Percentiles rank a stretch among this genome's conserved stretches.
These are phyloP conservation scores for Neostethus bicornis DNA, from an alignment of 2,797 vertebrate species.

Conservation along the genomic window DNA sequence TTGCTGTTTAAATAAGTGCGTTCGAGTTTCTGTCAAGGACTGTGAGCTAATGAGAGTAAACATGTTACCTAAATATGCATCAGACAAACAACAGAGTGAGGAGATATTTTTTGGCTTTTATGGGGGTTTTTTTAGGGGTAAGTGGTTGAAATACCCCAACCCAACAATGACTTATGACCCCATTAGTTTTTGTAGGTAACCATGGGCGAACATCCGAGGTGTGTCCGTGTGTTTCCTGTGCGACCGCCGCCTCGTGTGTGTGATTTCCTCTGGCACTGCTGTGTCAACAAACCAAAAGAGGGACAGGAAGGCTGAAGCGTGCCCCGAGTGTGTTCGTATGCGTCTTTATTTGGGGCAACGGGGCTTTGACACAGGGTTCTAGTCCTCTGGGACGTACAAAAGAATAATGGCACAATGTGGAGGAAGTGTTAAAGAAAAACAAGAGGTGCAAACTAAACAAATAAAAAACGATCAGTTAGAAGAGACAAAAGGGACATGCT, in stretches of 20 bases:
- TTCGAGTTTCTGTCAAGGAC: conserved; percentile 45
- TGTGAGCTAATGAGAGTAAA: conserved; percentile 34
- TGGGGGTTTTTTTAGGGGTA: too few relatives aligned
- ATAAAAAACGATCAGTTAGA: neutral
- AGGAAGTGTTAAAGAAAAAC: conserved; percentile 31
- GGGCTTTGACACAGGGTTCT: conserved; percentile 1
- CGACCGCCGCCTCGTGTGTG: conserved; percentile 14
- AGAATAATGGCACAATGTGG: conserved; percentile 29
- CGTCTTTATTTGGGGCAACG: conserved; percentile 11
- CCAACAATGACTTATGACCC: conserved; percentile 34
- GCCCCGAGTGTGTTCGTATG: conserved; percentile 22
- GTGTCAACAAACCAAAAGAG: conserved; percentile 66
- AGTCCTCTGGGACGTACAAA: conserved; percentile 6
- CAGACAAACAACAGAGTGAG: conserved; percentile 55
- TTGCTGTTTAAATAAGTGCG: conserved; percentile 55
- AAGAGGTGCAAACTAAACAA: too few relatives aligned
- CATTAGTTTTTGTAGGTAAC: conserved; percentile 41
- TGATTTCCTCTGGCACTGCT: conserved; percentile 60
- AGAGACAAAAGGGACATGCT: neutral
- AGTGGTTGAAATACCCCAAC: too few relatives aligned
- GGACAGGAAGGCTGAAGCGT: conserved; percentile 60
- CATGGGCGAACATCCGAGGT: conserved; percentile 33
- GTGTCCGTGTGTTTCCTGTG: conserved; percentile 49
- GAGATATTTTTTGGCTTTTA: too few relatives aligned
- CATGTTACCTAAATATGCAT: conserved; percentile 61